These are phyloP conservation scores for Pipistrellus kuhlii DNA, from an alignment of 2,797 vertebrate genomes.

Conservation along the genomic window DNA sequence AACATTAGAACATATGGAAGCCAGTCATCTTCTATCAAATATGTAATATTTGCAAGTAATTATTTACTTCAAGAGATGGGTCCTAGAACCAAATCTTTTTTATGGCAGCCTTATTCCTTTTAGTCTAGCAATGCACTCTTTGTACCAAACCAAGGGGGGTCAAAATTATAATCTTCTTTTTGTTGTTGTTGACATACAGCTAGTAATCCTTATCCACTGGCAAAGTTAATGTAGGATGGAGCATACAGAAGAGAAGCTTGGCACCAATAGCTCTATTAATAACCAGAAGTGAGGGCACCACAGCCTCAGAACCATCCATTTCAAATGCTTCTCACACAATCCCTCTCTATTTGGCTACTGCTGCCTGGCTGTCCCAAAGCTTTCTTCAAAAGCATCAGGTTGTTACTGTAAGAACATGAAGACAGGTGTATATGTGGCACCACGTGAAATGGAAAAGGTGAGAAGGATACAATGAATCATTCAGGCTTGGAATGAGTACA, in stretches of 20 bases:
- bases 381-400: background rate
- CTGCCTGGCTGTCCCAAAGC: background rate
- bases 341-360: background rate
- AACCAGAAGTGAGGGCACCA: background rate
- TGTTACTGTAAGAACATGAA: background rate
- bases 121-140: background rate
- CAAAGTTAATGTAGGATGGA: background rate
- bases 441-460: constrained; percentile 80
- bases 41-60: background rate
- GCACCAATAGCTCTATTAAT: fast-evolving
- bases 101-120: background rate
- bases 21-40: background rate
- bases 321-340: background rate
- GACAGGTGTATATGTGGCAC: constrained; percentile 57
- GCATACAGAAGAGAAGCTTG: background rate
- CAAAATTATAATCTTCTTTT: background rate
- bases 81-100: background rate
- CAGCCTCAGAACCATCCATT: background rate
- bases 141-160: background rate
- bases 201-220: background rate
- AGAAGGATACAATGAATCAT: constrained; percentile 79
- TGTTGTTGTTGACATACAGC: background rate
- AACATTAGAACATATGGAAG: background rate
- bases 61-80: background rate
- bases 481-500: constrained; percentile 78